Evolutionary conservation across 2,888 invertebrate genomes (phyloP).

Genomic region (Drosophila rellima): DNA sequence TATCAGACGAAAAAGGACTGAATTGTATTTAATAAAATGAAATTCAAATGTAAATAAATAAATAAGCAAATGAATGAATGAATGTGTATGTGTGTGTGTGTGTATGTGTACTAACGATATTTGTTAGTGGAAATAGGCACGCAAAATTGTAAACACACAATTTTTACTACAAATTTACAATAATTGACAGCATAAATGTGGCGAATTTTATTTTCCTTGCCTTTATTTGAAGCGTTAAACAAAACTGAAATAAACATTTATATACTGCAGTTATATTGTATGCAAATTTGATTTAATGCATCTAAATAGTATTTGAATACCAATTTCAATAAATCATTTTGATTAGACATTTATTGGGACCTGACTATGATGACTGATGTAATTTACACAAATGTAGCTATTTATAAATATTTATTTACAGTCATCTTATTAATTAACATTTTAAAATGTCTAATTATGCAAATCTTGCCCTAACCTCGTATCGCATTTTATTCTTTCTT

Average conservation of each 20-base stretch:
- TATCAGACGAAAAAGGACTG: conserved; percentile 29
- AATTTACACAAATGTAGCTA: neutral
- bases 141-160: conserved; percentile 47
- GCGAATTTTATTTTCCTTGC: conserved; percentile 17
- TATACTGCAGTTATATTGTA: conserved; percentile 8
- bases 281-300: conserved; percentile 52
- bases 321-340: conserved; percentile 41
- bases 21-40: conserved; percentile 60
- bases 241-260: conserved; percentile 27
- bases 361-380: conserved; percentile 14
- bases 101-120: conserved; percentile 21
- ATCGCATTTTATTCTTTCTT: neutral
- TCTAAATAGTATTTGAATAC: conserved; percentile 17
- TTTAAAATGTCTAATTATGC: neutral
- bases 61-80: conserved; percentile 31
- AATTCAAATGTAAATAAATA: conserved; percentile 54
- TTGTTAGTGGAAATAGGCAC: conserved; percentile 63
- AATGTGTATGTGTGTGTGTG: conserved; percentile 2
- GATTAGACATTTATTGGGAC: conserved; percentile 48
- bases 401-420: neutral
- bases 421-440: neutral
- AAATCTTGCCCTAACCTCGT: too few relatives aligned
- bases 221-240: conserved; percentile 43
- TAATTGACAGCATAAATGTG: conserved; percentile 41
- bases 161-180: conserved; percentile 48